Conservation (phyloP, 1,140 invertebrate species). For the Drosophila cardini region DNA sequence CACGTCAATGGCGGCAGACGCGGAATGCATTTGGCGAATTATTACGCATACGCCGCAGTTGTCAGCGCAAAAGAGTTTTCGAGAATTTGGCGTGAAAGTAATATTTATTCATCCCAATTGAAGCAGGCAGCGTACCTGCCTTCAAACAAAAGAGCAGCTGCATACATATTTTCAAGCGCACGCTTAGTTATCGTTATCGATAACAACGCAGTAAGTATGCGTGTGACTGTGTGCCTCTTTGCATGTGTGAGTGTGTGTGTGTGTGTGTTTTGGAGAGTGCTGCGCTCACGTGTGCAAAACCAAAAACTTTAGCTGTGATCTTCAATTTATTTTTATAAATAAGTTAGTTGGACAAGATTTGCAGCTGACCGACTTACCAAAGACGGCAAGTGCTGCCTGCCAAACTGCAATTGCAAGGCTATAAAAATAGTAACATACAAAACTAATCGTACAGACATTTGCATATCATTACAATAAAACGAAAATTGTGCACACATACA, state of each 20-base stretch:
- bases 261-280: too few species aligned
- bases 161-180: neutral
- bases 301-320: neutral
- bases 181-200: slow-evolving; percentile 7
- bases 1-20: slow-evolving; percentile 25
- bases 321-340: slow-evolving; percentile 1
- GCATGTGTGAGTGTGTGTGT: neutral
- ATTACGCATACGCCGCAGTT: slow-evolving; percentile 45
- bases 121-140: neutral
- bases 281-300: neutral
- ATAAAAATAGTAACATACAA: slow-evolving; percentile 19
- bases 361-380: slow-evolving; percentile 15
- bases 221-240: neutral
- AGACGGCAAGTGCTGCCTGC: slow-evolving; percentile 2
- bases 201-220: neutral
- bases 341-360: slow-evolving; percentile 2
- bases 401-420: slow-evolving; percentile 23
- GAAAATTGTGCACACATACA: neutral
- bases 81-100: slow-evolving; percentile 1
- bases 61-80: slow-evolving; percentile 1
- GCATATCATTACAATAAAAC: neutral
- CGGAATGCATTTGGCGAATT: slow-evolving; percentile 22
- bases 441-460: slow-evolving; percentile 6
- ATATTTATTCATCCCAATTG: neutral
- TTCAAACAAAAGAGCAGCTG: neutral